phyloP scores from a whole-genome alignment of 2,888 invertebrate species.

The Drosophila kuntzei region DNA sequence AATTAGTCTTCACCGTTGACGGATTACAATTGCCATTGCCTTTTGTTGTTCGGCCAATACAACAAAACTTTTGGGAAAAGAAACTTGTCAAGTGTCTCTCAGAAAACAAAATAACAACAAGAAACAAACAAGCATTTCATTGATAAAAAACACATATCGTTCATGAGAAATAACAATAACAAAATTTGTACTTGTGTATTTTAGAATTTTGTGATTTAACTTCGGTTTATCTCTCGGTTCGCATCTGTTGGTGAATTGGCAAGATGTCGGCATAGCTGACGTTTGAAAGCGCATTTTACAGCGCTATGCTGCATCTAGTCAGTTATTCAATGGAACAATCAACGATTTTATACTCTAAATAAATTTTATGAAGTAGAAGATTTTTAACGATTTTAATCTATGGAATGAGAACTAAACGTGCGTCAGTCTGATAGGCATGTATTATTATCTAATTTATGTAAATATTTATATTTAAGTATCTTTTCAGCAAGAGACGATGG shows the following conservation, averaged over 20 bases:
- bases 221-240: conserved; percentile 18
- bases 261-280: conserved; percentile 86
- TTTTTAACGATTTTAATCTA: neutral
- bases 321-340: conserved; percentile 84
- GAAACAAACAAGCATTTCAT: conserved; percentile 70
- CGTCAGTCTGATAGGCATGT: neutral
- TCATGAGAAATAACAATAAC: conserved; percentile 43
- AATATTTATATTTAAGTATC: neutral
- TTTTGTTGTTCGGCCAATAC: conserved; percentile 72
- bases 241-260: conserved; percentile 85
- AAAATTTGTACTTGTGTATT: conserved; percentile 31
- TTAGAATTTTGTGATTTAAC: conserved; percentile 22
- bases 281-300: conserved; percentile 75
- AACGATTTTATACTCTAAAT: conserved; percentile 42
- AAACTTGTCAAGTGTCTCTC: conserved; percentile 72
- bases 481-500: conserved; percentile 11
- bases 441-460: neutral
- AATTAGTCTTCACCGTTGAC: conserved; percentile 83
- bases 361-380: neutral
- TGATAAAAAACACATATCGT: conserved; percentile 56
- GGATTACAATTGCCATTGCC: conserved; percentile 75
- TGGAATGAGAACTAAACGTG: neutral
- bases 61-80: conserved; percentile 19
- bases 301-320: conserved; percentile 86
- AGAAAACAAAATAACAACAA: conserved; percentile 19